Evolutionary conservation across 2,113 vertebrate genomes (phyloP), one percentile per base, ranked within the genome.

Genomic region (Phalacrocorax carbo): DNA sequence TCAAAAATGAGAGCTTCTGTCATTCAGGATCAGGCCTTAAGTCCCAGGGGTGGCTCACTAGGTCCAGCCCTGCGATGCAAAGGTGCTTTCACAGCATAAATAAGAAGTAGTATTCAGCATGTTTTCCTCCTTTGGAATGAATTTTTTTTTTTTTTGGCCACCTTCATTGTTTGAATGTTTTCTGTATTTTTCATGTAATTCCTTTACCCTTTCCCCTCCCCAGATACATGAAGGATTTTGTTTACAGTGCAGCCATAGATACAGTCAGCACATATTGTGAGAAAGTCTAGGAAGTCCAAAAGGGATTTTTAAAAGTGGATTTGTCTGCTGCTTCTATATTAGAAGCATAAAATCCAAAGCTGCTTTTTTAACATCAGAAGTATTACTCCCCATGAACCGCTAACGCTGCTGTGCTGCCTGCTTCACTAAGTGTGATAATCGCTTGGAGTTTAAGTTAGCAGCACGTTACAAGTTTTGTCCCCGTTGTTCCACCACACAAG

Each of bases 161-260:
- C n/a, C 85, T 93, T 70, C 84, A 65, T 84, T 82, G 65, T 94
- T 94, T 49, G 49, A 92, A 87, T 96, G 87, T 94, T 95, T 96
- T 71, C 57, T 42, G 7, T 92, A 68, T 84, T 92, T 94, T 91
- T 76, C 69, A 44, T 92, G 15, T 42, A 49, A 84, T 91, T 95
- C 58, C 62, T 88, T 95, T 78, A 82, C 49, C 23, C 38, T 71
- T 90, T 82, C 46, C 27, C 23, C 30, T 90, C 44, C 61, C 25
- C 54, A 76, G 80, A 40, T 64, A 32, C 49, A 12, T 13, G 30
- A 70, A 92, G 20, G 55, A 57, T 82, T 89, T 89, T 94, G 44
- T 95, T 96, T 84, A 84, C 52, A 40, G 17, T 52, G 83, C 80
- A 90, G 60, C 65, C 77, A 82, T 91, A 94, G 93, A 89, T 82